phyloP scores from a whole-genome alignment of 2,113 vertebrate species.

The Hippocampus comes region DNA sequence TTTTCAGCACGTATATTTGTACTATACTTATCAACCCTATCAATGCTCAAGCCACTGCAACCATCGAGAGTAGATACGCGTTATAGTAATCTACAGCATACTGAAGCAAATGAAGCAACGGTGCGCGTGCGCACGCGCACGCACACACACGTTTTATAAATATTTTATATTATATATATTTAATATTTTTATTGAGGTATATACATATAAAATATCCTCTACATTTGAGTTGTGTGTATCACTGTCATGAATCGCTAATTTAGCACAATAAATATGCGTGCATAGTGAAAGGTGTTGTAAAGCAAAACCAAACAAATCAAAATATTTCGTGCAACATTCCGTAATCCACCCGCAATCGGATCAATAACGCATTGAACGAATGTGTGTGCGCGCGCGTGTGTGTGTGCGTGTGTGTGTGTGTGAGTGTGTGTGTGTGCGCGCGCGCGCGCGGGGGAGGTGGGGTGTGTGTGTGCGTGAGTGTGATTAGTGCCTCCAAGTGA shows the following conservation, averaged over 20 bases:
- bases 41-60: not conserved
- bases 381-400: constrained; percentile 18
- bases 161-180: not conserved
- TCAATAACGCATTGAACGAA: constrained; percentile 57
- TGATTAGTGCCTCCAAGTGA: constrained; percentile 61
- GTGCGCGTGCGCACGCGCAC: not conserved
- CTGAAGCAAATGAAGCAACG: too few relatives aligned
- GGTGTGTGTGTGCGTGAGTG: not conserved
- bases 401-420: not conserved
- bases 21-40: not conserved
- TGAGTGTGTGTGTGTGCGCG: not conserved
- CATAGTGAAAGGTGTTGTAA: constrained; percentile 10
- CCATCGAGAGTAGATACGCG: not conserved
- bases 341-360: constrained; percentile 52
- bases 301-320: constrained; percentile 10
- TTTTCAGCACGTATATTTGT: not conserved
- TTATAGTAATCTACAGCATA: not conserved
- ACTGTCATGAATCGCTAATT: not conserved
- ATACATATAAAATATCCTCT: too few relatives aligned
- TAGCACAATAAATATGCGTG: not conserved
- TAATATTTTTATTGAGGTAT: not conserved
- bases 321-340: constrained; percentile 50
- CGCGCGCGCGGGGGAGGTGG: not conserved
- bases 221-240: not conserved
- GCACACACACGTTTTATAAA: not conserved